Evolutionary conservation across 2,797 vertebrate genomes (phyloP), one percentile per base, ranked within the genome.

Genomic region (Leucoraja ocellata): DNA sequence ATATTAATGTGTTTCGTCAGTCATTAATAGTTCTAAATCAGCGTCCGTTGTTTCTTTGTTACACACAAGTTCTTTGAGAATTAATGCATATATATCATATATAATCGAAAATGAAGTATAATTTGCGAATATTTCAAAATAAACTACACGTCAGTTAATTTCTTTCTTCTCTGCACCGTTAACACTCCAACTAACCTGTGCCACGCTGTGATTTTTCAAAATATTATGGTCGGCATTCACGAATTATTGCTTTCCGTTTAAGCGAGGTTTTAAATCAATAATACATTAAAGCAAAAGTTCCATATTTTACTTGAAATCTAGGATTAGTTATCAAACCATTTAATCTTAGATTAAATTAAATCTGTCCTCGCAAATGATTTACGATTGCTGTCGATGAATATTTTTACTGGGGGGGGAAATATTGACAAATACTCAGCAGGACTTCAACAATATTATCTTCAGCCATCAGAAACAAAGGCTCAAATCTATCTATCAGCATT

Each of bases 401-500:
- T 58, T 84, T 61, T 58, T 13, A 84, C 58, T 61, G 13, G 28
- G 6, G 46, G n/a, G 46, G 16, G 1, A 68, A 16, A 68, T 21
- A n/a, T 90, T 74, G 21, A 54, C 71, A 32, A 74, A n/a, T 54
- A 92, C 16, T 23, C 25, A 54, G 9, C 0, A 2, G 25, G 39
- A 54, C 21, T 73, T 36, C 68, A 54, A 68, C 86, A 32, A 23
- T 71, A 71, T 16, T 10, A 74, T 54, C 8, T 25, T 10, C 54
- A 5, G 28, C 68, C 90, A 23, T 76, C 46, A 14, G 25, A 73
- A 74, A 92, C 90, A 92, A 92, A 92, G 90, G 90, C 90, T 71
- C 71, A 92, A 25, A 76, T 58, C 39, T 92, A 25, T 23, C 36
- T 32, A 32, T 32, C 32, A 91, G 61, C 11, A 7, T 90, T n/a